Evolutionary conservation across 2,113 vertebrate species (phyloP), one percentile per base, ranked within the genome.

Genomic region (Lophius piscatorius): DNA sequence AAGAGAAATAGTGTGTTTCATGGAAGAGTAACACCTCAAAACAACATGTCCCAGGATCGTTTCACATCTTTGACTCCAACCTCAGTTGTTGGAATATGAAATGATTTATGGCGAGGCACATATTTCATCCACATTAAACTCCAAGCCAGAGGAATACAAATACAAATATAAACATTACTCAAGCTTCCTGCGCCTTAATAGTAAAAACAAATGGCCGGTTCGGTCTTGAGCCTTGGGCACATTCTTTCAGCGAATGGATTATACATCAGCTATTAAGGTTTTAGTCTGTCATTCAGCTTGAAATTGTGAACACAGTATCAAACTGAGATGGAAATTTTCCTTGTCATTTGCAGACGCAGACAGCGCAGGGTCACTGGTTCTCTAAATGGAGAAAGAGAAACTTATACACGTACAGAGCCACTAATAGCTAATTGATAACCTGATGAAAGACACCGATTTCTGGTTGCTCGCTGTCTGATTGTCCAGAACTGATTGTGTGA

Each of bases 141-240:
- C 4, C 2, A 17, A 75, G 75, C 74, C 64, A 64, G 44, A 76
- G 23, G 9, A 64, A 74, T 7, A 60, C 54, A 82, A 74, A 76
- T 70, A 67, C 56, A 76, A 74, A 76, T 70, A 67, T 57, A 76
- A 85, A 85, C 80, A 75, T 57, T 28, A 63, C 51, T 71, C 74
- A 29, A 56, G 34, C 69, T 63, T 78, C 68, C 65, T 78, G 29
- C 18, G 55, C 21, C 52, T 79, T 54, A 36, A 70, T 28, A 45
- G 75, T 39, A 74, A 70, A 81, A 82, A 71, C 71, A 74, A 81
- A 80, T 57, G 61, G 18, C 36, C 35, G 54, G n/a, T n/a, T n/a
- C n/a, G n/a, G n/a, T n/a, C 26, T 70, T 29, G 4, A 78, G 64
- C 61, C 74, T 22, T 2, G n/a, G 12, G 41, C 26, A 5, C 74